Base-by-base conservation (phyloP, 2,113 vertebrate genomes). In the Hypanus sabinus region DNA sequence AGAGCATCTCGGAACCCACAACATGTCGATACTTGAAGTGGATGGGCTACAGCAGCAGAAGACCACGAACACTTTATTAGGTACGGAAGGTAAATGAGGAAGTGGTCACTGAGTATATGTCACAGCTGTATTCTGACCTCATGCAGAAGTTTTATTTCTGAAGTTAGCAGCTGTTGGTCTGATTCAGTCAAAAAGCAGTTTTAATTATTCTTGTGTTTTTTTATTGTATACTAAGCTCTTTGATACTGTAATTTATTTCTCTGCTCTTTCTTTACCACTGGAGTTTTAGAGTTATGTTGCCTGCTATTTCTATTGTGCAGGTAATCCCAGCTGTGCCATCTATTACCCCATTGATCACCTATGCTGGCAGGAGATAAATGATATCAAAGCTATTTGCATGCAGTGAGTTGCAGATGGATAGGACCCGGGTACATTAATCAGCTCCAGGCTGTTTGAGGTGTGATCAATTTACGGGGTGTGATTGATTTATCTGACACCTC, bases 241-340 rank as follows among this genome's bases (percentile, higher is more conserved):
- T 90, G 85, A 90, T 90, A 16, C 27, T n/a, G 27, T 90, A 65
- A 90, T 90, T 90, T 65, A 90, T 90, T 90, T 90, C 57, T n/a
- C 27, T 22, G 85, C 85, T 68, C 22, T 16, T 88, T 62, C 60
- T 90, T 90, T 65, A 65, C 85, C 85, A 90, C 8, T 65, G n/a
- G 85, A 68, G 30, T 65, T n/a, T 90, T n/a, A n/a, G 85, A 65
- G n/a, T 90, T 65, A 33, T 65, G 33, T 30, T 90, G 85, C 85
- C 85, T 65, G 85, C 30, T 65, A 65, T 65, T 65, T 90, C 85
- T 68, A 90, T 90, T 90, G 85, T 90, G 85, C 85, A 90, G 85
- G 85, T 90, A 90, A 90, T 90, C 85, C 85, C 85, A 90, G 85
- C 85, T 90, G 60, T 65, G 85, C 60, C 85, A 90, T 90, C 85